Percentiles rank a stretch among this genome's conserved stretches.
These are phyloP conservation scores for Myanophis thanlyinensis DNA, from an alignment of 2,113 vertebrate species.

Conservation along the genomic window DNA sequence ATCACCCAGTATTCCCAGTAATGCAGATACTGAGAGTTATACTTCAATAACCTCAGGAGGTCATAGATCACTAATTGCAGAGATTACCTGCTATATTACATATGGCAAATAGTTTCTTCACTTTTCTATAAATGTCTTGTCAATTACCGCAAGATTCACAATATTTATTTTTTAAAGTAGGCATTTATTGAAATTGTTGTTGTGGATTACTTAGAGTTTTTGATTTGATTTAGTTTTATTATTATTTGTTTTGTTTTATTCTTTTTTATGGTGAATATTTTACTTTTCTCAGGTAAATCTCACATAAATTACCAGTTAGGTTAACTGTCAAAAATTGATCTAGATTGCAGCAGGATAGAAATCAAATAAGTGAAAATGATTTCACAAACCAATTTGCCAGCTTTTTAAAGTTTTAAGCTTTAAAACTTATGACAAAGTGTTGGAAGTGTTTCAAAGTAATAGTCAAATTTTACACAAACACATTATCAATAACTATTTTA, in stretches of 20 bases:
- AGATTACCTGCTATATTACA: neutral
- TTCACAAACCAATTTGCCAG: neutral
- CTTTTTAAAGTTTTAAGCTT: neutral
- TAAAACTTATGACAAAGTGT: neutral
- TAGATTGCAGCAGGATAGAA: neutral
- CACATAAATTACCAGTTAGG: neutral
- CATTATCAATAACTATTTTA: slow-evolving; percentile 26
- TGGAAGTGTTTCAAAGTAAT: slow-evolving; percentile 6
- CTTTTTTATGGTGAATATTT: neutral
- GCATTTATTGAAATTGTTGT: neutral
- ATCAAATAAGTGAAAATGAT: neutral
- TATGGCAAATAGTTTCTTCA: neutral
- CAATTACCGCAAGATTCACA: neutral
- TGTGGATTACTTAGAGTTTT: neutral
- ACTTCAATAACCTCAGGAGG: neutral
- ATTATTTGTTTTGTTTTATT: neutral
- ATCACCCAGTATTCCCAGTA: neutral
- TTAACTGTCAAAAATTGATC: neutral
- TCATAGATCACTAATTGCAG: neutral
- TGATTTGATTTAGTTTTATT: neutral
- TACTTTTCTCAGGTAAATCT: neutral
- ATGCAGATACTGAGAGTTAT: neutral
- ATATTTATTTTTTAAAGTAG: neutral
- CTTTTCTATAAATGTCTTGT: neutral
- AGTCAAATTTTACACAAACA: neutral